A percentile compares a stretch with the other conserved stretches of the same genome.
Conservation (phyloP, 2,888 invertebrate genomes). For the Habroteleia sp. region DNA sequence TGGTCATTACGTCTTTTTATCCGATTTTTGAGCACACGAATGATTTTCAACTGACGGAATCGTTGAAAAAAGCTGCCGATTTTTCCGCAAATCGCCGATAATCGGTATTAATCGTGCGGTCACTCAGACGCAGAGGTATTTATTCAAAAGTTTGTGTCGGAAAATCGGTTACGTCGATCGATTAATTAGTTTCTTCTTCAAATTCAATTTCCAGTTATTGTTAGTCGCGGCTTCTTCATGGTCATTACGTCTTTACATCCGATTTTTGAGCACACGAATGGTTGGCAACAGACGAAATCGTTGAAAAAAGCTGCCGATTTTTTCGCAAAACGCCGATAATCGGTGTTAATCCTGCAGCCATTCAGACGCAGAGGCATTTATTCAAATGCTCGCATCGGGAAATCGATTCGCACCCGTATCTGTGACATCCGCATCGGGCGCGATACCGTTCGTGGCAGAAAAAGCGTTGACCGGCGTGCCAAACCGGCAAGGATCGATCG, state of each 20-base stretch:
- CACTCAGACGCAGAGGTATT: constrained; percentile 27
- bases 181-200: neutral
- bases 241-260: too few species aligned
- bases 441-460: constrained; percentile 39
- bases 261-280: neutral
- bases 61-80: too few species aligned
- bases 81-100: too few species aligned
- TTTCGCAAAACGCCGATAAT: too few species aligned
- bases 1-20: too few species aligned
- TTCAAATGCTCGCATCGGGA: constrained; percentile 31
- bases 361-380: constrained; percentile 26
- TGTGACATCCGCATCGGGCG: constrained; percentile 25
- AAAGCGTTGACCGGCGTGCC: constrained; percentile 43
- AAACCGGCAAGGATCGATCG: constrained; percentile 35
- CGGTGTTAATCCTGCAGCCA: constrained; percentile 17
- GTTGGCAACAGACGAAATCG: too few species aligned
- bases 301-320: too few species aligned
- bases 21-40: neutral
- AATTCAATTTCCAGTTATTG: neutral
- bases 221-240: too few species aligned
- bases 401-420: constrained; percentile 38
- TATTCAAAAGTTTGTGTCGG: constrained; percentile 24
- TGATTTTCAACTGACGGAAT: too few species aligned
- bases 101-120: constrained; percentile 14
- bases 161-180: too few species aligned